Percentiles rank a stretch among this genome's conserved stretches.
Conservation (phyloP, 2,888 invertebrate genomes). For the Unio pictorum region DNA sequence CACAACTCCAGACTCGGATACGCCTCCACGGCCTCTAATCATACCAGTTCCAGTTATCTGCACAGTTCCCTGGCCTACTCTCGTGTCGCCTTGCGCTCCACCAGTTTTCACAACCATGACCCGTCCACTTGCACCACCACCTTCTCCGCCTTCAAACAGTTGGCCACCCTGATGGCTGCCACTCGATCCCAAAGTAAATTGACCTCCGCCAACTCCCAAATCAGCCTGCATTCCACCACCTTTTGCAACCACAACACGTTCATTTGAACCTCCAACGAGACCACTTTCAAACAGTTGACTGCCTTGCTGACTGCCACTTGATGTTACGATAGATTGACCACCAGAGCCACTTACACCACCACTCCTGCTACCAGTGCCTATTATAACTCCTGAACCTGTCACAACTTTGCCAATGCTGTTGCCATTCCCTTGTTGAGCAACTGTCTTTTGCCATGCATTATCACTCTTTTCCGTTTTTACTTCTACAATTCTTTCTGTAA, state of each 20-base stretch:
- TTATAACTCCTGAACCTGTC: not conserved
- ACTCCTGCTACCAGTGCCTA: conserved; percentile 5
- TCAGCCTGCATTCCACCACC: conserved; percentile 2
- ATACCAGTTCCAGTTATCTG: conserved; percentile 6
- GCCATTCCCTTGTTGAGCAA: not conserved
- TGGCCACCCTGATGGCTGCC: conserved; percentile 3
- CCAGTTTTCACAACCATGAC: not conserved
- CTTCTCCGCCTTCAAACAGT: not conserved
- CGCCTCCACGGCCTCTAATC: conserved; percentile 7
- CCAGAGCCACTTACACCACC: not conserved
- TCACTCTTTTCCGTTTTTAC: too few relatives aligned
- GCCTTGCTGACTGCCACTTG: conserved; percentile 3
- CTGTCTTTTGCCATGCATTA: too few relatives aligned
- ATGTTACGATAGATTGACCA: not conserved
- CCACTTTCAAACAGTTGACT: not conserved
- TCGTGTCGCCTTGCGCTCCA: conserved; percentile 6
- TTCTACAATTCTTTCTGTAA: too few relatives aligned
- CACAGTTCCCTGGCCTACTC: conserved; percentile 1
- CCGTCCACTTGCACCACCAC: not conserved
- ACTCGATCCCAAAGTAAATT: not conserved
- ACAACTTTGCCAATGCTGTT: not conserved
- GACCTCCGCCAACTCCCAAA: not conserved
- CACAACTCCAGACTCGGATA: not conserved
- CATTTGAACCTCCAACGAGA: not conserved
- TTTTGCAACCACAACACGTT: not conserved